Evolutionary conservation across 2,888 invertebrate species (phyloP).

Genomic region (Megaustenia siamemsis): DNA sequence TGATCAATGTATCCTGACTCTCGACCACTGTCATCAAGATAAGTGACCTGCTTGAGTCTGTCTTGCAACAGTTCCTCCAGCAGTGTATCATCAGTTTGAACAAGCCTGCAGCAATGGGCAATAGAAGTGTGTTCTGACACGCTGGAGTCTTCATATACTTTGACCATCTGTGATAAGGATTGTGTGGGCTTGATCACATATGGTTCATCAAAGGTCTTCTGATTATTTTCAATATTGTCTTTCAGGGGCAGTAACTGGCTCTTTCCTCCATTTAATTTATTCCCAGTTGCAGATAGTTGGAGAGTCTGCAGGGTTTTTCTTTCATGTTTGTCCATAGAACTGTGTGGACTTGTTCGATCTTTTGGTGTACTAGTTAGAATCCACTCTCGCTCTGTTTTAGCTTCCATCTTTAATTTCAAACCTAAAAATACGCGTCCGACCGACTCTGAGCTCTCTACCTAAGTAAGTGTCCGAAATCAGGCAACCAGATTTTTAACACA

Average conservation of each 20-base stretch:
- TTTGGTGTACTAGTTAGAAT: conserved; percentile 33
- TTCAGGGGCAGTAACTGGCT: background rate
- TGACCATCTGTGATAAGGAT: conserved; percentile 6
- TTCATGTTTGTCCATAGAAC: conserved; percentile 14
- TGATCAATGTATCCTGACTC: conserved; percentile 41
- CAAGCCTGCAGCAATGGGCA: conserved; percentile 12
- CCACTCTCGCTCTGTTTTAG: background rate
- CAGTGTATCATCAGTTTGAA: conserved; percentile 40
- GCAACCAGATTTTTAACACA: too few species aligned
- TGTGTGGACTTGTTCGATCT: background rate
- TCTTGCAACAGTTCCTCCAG: conserved; percentile 18
- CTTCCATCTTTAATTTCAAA: conserved; percentile 36
- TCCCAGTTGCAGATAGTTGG: conserved; percentile 26
- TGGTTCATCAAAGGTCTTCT: background rate
- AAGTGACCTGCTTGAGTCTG: background rate
- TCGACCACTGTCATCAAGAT: conserved; percentile 30
- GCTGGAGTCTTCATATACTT: conserved; percentile 1
- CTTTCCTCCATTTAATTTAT: conserved; percentile 35
- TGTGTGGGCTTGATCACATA: background rate
- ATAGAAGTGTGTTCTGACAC: background rate
- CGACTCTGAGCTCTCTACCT: too few species aligned
- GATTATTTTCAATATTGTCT: background rate
- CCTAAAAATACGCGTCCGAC: too few species aligned
- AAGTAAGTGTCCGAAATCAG: too few species aligned
- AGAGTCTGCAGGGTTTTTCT: conserved; percentile 44